Base-by-base conservation (phyloP, 53 echinoderm and acorn worm genomes). In the Stichopus horrens region DNA sequence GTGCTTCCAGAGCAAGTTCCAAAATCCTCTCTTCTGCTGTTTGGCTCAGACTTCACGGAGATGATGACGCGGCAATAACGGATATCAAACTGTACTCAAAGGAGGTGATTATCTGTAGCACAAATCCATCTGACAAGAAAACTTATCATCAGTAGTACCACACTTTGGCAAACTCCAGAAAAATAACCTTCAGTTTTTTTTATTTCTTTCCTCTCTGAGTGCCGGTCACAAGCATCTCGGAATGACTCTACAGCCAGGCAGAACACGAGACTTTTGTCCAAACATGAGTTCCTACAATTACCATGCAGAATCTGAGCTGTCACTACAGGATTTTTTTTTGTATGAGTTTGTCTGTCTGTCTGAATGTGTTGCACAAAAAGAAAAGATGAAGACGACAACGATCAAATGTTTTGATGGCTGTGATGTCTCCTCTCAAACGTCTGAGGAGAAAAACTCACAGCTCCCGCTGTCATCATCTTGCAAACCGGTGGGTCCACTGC, bases 401-500 rank as follows among this genome's bases (percentile, higher is more conserved):
- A 37, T 67, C 68, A 67, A 76, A 76, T 11, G 51, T 9, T 51
- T 9, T 76, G 52, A 76, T 8, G 21, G 77, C 77, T 76, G 77
- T 54, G 51, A 76, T 76, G 13, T 76, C 77, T 76, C 77, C 9
- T 54, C 37, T 54, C 18, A 11, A 14, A 11, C 68, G 13, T 67
- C 68, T n/a, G 13, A 67, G 9, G 77, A 76, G 77, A 14, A 76
- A 85, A 37, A 37, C 37, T 85, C 85, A 85, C 92, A 92, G 92
- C 89, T 76, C 73, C 83, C 86, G 71, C 91, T 81, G 88, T 87
- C 96, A 93, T 98, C 93, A 98, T 94, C 94, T 96, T 20, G 98
- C 98, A 83, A 90, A 98, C 8, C 94, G 89, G 53, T 91, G 85
- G 5, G 96, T 96, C 98, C 98, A 98, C 75, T 89, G 90, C 88